phyloP scores from a whole-genome alignment of 2,797 vertebrate species.

The Telmatherina bonti region DNA sequence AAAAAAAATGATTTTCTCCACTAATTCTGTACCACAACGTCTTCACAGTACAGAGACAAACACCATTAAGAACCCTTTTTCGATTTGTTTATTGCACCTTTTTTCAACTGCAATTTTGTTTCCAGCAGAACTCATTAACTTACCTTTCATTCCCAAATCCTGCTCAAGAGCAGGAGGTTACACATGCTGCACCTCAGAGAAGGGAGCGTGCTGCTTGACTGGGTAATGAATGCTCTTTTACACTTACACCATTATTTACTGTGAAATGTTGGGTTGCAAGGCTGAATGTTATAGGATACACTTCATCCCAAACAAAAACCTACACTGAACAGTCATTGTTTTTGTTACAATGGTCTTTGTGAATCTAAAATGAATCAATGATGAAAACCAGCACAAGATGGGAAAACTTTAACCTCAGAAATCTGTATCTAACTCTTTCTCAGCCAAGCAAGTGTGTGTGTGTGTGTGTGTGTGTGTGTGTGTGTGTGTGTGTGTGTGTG shows the following conservation, averaged over 20 bases:
- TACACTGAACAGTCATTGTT: constrained; percentile 45
- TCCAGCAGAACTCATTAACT: constrained; percentile 70
- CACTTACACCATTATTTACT: constrained; percentile 61
- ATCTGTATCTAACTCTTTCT: constrained; percentile 43
- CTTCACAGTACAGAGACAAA: constrained; percentile 50
- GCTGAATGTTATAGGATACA: constrained; percentile 56
- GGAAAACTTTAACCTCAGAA: constrained; percentile 52
- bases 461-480: constrained; percentile 16
- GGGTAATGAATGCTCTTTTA: constrained; percentile 62
- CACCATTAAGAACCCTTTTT: constrained; percentile 54
- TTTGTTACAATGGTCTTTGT: constrained; percentile 48
- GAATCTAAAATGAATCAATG: constrained; percentile 42
- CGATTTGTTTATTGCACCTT: constrained; percentile 59
- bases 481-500: constrained; percentile 14
- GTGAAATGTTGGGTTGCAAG: constrained; percentile 60
- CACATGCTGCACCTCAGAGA: constrained; percentile 46
- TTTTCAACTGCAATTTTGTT: constrained; percentile 57
- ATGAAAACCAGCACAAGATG: constrained; percentile 40
- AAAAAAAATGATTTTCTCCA: constrained; percentile 27
- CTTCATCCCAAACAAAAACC: constrained; percentile 51
- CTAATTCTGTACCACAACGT: constrained; percentile 56
- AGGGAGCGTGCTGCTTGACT: constrained; percentile 56
- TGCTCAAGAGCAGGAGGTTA: constrained; percentile 57
- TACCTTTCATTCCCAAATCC: constrained; percentile 73
- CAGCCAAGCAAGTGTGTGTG: constrained; percentile 15